Evolutionary conservation across 1,140 invertebrate genomes (phyloP).

Genomic region (Pseudoatta argentina): DNA sequence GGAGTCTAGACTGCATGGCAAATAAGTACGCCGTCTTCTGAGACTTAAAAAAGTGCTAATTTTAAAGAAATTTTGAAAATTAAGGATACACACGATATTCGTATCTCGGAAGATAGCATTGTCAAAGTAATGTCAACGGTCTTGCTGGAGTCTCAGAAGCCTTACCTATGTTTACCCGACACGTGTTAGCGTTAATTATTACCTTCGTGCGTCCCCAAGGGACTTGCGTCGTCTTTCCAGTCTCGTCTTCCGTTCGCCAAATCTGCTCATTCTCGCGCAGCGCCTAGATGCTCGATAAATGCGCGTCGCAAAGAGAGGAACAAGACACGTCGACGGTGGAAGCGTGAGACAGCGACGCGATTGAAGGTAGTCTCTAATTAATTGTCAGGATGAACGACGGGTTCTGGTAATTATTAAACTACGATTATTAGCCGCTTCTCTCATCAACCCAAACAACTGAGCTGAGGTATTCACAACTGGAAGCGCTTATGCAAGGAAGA

Average conservation of each 20-base stretch:
- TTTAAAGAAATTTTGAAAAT: slow-evolving; percentile 12
- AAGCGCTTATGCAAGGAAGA: slow-evolving; percentile 33
- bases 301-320: slow-evolving; percentile 30
- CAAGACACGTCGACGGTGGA: slow-evolving; percentile 15
- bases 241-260: slow-evolving; percentile 32
- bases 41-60: slow-evolving; percentile 9
- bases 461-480: slow-evolving; percentile 23
- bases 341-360: slow-evolving; percentile 53
- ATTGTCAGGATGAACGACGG: slow-evolving; percentile 51
- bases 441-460: slow-evolving; percentile 42
- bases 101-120: not conserved
- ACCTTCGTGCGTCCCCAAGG: slow-evolving; percentile 63
- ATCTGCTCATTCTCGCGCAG: slow-evolving; percentile 16
- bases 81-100: not conserved
- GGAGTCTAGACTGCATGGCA: not conserved
- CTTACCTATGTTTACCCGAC: slow-evolving; percentile 69
- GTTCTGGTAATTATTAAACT: slow-evolving; percentile 43
- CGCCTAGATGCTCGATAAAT: slow-evolving; percentile 25
- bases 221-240: slow-evolving; percentile 24
- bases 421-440: slow-evolving; percentile 54
- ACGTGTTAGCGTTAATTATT: slow-evolving; percentile 74
- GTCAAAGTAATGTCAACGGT: slow-evolving; percentile 71
- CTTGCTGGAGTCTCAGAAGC: slow-evolving; percentile 56
- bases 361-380: slow-evolving; percentile 55
- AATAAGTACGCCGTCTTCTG: not conserved